These are phyloP conservation scores for Dasysyrphus tricinctus DNA, from an alignment of 2,888 invertebrate species.

Conservation along the genomic window DNA sequence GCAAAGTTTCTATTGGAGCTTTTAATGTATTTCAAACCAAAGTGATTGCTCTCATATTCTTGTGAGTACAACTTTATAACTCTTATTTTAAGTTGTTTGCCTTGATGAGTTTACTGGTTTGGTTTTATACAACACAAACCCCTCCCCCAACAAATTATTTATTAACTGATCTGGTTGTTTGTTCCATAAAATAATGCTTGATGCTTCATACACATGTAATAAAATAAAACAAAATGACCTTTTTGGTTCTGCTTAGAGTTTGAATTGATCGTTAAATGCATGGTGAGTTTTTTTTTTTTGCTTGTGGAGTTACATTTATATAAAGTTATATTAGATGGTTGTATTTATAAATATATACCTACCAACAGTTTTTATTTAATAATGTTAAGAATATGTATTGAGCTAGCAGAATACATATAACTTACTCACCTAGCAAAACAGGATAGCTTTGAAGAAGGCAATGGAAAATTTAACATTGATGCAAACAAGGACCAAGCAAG, in stretches of 20 bases:
- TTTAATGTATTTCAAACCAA: slow-evolving; percentile 22
- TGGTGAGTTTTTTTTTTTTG: slow-evolving; percentile 8
- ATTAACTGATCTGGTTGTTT: slow-evolving; percentile 1
- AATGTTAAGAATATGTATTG: not conserved
- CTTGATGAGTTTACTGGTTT: not conserved
- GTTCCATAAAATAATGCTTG: not conserved
- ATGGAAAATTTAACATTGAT: no score
- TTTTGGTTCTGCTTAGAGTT: not conserved
- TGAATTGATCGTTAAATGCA: slow-evolving; percentile 26
- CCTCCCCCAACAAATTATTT: not conserved
- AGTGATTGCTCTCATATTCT: slow-evolving; percentile 53
- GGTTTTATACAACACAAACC: not conserved
- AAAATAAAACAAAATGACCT: not conserved
- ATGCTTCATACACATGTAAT: not conserved
- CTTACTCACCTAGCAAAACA: no score
- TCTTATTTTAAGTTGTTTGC: not conserved
- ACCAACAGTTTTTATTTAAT: not conserved
- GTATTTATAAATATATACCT: not conserved
- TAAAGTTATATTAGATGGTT: not conserved
- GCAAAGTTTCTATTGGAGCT: not conserved
- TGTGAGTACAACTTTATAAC: slow-evolving; percentile 53
- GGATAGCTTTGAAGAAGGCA: no score
- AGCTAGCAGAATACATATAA: no score
- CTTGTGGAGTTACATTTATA: slow-evolving; percentile 2
- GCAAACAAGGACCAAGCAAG: no score